These are phyloP conservation scores for Emys orbicularis DNA, from an alignment of 2,797 vertebrate genomes.

Conservation along the genomic window DNA sequence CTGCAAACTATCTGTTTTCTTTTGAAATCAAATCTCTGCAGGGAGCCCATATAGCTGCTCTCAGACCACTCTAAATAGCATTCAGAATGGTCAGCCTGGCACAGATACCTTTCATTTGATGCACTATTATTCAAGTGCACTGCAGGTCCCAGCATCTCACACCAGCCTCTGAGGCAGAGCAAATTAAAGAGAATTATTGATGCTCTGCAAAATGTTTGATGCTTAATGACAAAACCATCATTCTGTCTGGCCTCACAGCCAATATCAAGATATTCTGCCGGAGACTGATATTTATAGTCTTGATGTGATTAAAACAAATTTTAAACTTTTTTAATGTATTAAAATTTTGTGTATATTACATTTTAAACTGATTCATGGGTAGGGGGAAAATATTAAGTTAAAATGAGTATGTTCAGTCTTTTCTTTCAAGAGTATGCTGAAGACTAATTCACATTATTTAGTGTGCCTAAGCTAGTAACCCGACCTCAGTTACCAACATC, in stretches of 20 bases:
- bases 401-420: neutral
- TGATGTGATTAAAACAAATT: neutral
- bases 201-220: conserved; percentile 91
- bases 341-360: neutral
- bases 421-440: neutral
- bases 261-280: conserved; percentile 85
- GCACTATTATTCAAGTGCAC: conserved; percentile 77
- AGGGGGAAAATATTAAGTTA: neutral
- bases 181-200: conserved; percentile 97
- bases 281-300: conserved; percentile 15
- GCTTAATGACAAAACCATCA: conserved; percentile 91
- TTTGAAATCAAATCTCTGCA: conserved; percentile 52
- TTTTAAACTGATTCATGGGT: neutral
- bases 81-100: conserved; percentile 71
- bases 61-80: conserved; percentile 37
- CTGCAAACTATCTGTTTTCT: conserved; percentile 61
- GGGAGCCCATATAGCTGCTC: conserved; percentile 63
- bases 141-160: conserved; percentile 60
- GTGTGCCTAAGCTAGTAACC: neutral
- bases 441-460: neutral
- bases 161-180: conserved; percentile 88
- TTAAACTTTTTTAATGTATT: neutral
- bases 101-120: conserved; percentile 67
- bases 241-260: conserved; percentile 86
- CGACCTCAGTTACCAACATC: neutral